Evolutionary conservation across 2,797 vertebrate species (phyloP), one percentile per base, ranked within the genome.

Genomic region (Myiotriccus ornatus): DNA sequence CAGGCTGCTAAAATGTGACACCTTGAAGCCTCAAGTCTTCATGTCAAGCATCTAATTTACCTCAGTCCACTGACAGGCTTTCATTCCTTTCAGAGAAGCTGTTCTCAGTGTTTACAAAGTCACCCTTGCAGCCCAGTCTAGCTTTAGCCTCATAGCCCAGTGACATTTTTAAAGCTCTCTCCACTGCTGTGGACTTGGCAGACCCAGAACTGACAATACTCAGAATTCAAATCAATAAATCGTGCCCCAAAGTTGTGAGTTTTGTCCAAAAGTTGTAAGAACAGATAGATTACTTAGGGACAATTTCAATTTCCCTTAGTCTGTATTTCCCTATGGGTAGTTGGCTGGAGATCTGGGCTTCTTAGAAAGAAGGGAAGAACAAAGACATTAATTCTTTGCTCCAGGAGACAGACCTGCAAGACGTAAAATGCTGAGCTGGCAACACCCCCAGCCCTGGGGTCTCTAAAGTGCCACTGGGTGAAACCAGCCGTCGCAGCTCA

Each of bases 301-400:
- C 44, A 34, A 46, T 70, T 94, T 90, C 46, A 20, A 14, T 84
- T 88, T 91, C 34, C 53, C 56, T 41, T 69, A 50, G 73, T 55
- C 62, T 3, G 6, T 91, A 27, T 89, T 93, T 92, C 52, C 64
- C 59, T 73, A 7, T n/a, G 30, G 43, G 50, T 65, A 70, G 18
- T 3, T 88, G 67, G 52, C 70, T 84, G 49, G 85, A 87, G 46
- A 76, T 79, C 14, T 63, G 44, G 15, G 8, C 14, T 67, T 83
- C 84, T 87, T 25, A 84, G 50, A 88, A 87, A 25, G 67, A 78
- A 76, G 14, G 46, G 59, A 87, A 83, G 50, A 89, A 86, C 70
- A 91, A 96, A 90, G 59, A n/a, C 67, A 60, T 92, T 81, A 81
- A 88, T 96, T 94, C 92, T 70, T 56, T 70, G 17, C 76, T 94